Percentiles rank a stretch among this genome's conserved stretches.
phyloP scores from a whole-genome alignment of 2,888 invertebrate genomes.

The Microchrysa polita region DNA sequence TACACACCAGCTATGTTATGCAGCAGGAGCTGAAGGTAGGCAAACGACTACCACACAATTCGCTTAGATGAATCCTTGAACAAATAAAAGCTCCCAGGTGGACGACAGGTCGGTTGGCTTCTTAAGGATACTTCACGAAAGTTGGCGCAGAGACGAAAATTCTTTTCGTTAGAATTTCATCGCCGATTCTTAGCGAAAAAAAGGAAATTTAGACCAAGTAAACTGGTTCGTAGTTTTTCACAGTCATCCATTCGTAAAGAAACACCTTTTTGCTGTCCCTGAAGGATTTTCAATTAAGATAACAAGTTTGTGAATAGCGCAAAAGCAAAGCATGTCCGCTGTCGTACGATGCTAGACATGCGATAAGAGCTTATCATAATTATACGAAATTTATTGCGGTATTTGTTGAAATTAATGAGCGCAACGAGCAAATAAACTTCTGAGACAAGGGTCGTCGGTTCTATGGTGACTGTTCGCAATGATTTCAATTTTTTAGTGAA shows the following conservation, averaged over 20 bases:
- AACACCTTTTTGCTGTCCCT: constrained; percentile 3
- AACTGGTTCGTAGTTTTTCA: not conserved
- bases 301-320: constrained; percentile 32
- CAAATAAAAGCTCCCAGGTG: constrained; percentile 18
- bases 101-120: not conserved
- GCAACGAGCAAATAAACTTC: constrained; percentile 27
- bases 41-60: not conserved
- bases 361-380: constrained; percentile 44
- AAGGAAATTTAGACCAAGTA: too few relatives aligned
- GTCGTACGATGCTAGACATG: constrained; percentile 10
- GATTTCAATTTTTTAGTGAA: too few relatives aligned
- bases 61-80: constrained; percentile 9
- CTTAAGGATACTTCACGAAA: not conserved
- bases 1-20: not conserved
- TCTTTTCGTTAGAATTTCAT: not conserved
- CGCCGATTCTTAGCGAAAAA: not conserved
- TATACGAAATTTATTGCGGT: constrained; percentile 45
- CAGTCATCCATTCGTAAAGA: not conserved
- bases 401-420: constrained; percentile 46
- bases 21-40: not conserved
- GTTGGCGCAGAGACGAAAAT: not conserved
- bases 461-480: too few relatives aligned
- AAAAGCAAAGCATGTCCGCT: not conserved
- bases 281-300: constrained; percentile 47
- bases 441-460: not conserved